These are phyloP conservation scores for Oncorhynchus masou DNA, from an alignment of 2,113 vertebrate species.

Conservation along the genomic window DNA sequence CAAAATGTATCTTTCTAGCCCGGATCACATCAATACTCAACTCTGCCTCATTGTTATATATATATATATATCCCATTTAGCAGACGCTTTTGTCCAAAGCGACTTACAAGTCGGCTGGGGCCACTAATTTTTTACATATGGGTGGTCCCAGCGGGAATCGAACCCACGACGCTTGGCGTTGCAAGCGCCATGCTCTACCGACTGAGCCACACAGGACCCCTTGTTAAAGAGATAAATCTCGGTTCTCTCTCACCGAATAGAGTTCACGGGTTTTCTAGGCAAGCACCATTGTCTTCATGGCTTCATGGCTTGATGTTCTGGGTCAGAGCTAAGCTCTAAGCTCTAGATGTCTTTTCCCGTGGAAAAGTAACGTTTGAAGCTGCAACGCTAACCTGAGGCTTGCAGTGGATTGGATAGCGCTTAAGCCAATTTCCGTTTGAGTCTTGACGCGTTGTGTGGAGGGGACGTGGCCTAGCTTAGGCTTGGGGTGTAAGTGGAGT, in stretches of 20 bases:
- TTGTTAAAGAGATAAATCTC: background rate
- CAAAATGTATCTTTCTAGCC: too few relatives aligned
- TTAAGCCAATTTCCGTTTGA: conserved; percentile 1
- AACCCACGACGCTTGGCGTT: too few relatives aligned
- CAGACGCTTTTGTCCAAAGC: too few relatives aligned
- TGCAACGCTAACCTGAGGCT: background rate
- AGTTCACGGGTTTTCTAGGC: background rate
- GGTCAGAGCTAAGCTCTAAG: too few relatives aligned
- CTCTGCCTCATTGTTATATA: background rate
- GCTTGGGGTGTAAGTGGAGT: background rate
- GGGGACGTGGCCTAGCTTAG: background rate
- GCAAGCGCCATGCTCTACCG: too few relatives aligned
- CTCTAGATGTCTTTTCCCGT: too few relatives aligned
- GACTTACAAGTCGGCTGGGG: too few relatives aligned
- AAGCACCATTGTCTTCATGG: background rate
- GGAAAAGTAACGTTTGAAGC: background rate
- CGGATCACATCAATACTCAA: background rate
- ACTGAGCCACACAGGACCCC: too few relatives aligned
- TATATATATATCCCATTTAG: too few relatives aligned
- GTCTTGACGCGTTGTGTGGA: background rate
- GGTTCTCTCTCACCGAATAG: background rate
- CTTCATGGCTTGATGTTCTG: background rate
- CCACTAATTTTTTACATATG: too few relatives aligned
- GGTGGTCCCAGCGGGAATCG: too few relatives aligned
- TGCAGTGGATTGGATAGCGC: background rate